A percentile compares a stretch with the other conserved stretches of the same genome.
These are phyloP conservation scores for Atrina japonica DNA, from an alignment of 2,888 invertebrate genomes.

Conservation along the genomic window DNA sequence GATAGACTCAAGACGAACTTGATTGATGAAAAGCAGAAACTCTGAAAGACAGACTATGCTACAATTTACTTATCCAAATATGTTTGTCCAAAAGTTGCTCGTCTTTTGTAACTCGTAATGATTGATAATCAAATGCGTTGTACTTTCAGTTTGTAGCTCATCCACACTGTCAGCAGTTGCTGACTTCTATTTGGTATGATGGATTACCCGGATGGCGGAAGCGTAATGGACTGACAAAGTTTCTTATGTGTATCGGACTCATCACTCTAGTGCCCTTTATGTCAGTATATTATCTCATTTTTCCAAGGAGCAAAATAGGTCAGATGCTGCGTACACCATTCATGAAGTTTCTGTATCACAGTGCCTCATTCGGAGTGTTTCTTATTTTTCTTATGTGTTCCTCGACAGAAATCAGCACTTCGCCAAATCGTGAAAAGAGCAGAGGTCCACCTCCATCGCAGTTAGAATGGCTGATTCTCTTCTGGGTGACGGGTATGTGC, in stretches of 20 bases:
- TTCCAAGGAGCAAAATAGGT: conserved; percentile 82
- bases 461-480: conserved; percentile 82
- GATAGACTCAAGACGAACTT: too few relatives aligned
- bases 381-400: conserved; percentile 82
- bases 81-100: too few relatives aligned
- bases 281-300: conserved; percentile 82
- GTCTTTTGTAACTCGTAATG: too few relatives aligned
- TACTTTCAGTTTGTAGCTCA: conserved; percentile 83
- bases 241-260: conserved; percentile 80
- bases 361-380: conserved; percentile 83
- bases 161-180: conserved; percentile 83
- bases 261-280: conserved; percentile 82
- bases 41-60: too few relatives aligned
- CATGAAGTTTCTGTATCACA: conserved; percentile 84
- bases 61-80: too few relatives aligned
- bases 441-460: conserved; percentile 82
- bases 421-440: conserved; percentile 64
- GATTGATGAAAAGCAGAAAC: too few relatives aligned
- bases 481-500: conserved; percentile 82
- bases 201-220: conserved; percentile 82
- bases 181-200: conserved; percentile 83
- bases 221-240: conserved; percentile 81
- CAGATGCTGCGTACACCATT: conserved; percentile 83
- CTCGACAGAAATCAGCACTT: conserved; percentile 78
- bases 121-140: too few relatives aligned